Evolutionary conservation across 23 tunicate genomes (phyloP).

Genomic region (Corella eumyota): DNA sequence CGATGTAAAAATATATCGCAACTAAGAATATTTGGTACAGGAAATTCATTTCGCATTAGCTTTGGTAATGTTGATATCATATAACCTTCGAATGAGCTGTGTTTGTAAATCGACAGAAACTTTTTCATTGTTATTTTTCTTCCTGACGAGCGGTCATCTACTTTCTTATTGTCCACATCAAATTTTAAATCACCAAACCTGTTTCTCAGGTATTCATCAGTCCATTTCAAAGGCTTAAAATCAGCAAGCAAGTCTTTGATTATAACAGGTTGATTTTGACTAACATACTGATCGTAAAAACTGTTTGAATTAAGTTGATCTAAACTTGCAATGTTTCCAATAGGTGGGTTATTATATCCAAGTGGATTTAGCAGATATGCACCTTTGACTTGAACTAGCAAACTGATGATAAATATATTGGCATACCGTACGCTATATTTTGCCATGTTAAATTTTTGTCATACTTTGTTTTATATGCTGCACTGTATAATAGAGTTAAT

Average conservation of each 20-base stretch:
- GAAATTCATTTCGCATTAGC: constrained; percentile 8
- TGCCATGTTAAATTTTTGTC: too few species aligned
- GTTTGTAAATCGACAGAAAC: neutral
- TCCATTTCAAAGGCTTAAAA: constrained; percentile 11
- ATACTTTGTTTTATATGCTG: too few species aligned
- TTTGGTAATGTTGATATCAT: constrained; percentile 11
- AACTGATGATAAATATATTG: too few species aligned
- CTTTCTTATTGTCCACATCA: constrained; percentile 6
- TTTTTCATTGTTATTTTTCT: neutral
- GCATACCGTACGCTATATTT: too few species aligned
- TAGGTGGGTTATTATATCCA: too few species aligned
- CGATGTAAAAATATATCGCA: constrained; percentile 2
- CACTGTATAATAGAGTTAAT: too few species aligned
- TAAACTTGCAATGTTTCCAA: neutral
- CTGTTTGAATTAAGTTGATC: neutral
- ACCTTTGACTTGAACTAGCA: too few species aligned
- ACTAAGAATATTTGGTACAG: neutral
- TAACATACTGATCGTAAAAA: constrained; percentile 6
- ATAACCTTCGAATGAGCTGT: constrained; percentile 4
- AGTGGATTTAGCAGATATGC: too few species aligned
- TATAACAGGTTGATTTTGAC: constrained; percentile 2
- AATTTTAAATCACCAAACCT: neutral
- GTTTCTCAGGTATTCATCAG: neutral
- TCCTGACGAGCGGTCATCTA: neutral
- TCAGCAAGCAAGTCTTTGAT: neutral